Conservation (phyloP, 1,140 invertebrate genomes). For the Microvelia longipes region DNA sequence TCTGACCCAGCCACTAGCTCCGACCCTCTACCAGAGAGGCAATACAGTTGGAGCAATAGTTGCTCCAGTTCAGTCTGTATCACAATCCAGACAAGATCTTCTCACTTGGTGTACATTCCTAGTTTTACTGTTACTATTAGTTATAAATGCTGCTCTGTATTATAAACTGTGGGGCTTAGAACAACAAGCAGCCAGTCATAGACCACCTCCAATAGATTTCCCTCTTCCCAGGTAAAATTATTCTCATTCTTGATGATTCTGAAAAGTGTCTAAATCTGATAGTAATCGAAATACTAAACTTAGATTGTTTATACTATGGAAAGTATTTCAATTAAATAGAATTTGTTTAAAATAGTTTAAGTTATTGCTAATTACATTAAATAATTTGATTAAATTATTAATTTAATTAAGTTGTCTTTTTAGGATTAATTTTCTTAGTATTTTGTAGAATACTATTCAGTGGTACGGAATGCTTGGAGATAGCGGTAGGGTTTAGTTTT, state of each 20-base stretch:
- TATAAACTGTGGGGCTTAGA: conserved; percentile 59
- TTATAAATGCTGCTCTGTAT: conserved; percentile 62
- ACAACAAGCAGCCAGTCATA: conserved; percentile 16
- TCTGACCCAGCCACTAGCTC: conserved; percentile 8
- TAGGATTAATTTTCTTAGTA: too few species aligned
- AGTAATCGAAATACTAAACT: too few species aligned
- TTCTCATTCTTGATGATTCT: not conserved
- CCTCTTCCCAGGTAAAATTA: conserved; percentile 42
- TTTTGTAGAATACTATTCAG: too few species aligned
- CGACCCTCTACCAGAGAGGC: not conserved
- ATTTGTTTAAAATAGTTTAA: too few species aligned
- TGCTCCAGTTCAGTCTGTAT: conserved; percentile 5
- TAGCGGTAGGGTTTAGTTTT: too few species aligned
- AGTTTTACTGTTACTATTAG: conserved; percentile 45
- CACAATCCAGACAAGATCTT: conserved; percentile 9
- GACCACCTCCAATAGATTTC: conserved; percentile 34
- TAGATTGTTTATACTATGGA: too few species aligned
- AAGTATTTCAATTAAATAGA: too few species aligned
- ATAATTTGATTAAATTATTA: too few species aligned
- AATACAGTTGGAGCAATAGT: not conserved
- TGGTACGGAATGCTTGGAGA: too few species aligned
- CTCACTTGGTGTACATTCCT: conserved; percentile 33
- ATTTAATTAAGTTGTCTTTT: too few species aligned
- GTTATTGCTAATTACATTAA: too few species aligned
- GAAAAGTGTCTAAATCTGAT: not conserved